Evolutionary conservation across 2,888 invertebrate species (phyloP), one percentile per base, ranked within the genome.

Genomic region (Cephus sareptanus): DNA sequence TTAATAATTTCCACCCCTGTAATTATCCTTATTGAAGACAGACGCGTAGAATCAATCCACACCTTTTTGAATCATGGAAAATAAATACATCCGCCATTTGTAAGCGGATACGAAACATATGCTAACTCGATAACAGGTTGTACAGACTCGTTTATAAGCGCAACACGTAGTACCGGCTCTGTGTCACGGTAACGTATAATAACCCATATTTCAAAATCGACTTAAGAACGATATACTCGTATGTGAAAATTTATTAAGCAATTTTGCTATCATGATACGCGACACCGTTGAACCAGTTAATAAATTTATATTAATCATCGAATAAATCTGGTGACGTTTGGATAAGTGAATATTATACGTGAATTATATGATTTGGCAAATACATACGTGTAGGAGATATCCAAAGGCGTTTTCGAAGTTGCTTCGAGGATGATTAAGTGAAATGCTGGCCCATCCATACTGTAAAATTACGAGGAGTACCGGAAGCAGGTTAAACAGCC

Each of bases 41-140:
- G 9, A 23, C 23, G 2, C 9, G 6, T 6, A 9, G 2, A 56
- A 56, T 56, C 23, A 23, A 56, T 9, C 2, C 23, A 23, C 2
- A 23, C 2, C 56, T 3, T 76, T 83, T 81, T 88, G 86, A 85
- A 35, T 85, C 85, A 68, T 81, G 79, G 33, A 82, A 82, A 56
- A 56, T 23, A 23, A 56, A 56, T 23, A 9, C 2, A 23, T 56
- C 9, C 23, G 9, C 6, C 56, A 78, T 88, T 85, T 34, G 23
- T 23, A 56, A 9, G 23, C 15, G 56, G 23, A 56, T 23, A 56
- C 9, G 23, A 23, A 56, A 56, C 56, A 56, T 56, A 56, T 56
- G 56, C 56, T 56, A 75, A 70, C 68, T 56, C 74, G 33, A 40
- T 73, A 34, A 35, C 76, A 75, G 75, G 74, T 30, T 76, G 12